Conservation (phyloP, 2,797 vertebrate species). For the Alfaro cultratus region DNA sequence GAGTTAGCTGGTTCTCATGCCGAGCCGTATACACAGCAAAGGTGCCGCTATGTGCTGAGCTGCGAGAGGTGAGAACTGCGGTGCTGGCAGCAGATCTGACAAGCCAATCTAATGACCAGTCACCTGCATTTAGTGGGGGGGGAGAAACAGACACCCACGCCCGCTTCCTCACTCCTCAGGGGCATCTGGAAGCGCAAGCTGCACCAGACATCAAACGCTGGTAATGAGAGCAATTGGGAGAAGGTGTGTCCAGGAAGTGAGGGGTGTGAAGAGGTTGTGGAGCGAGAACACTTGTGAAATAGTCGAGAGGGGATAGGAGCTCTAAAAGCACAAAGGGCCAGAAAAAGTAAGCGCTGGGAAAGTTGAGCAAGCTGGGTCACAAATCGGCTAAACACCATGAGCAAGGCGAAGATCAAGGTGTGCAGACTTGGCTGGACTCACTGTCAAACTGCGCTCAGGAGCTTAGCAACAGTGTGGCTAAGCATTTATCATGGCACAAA, state of each 20-base stretch:
- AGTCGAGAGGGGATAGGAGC: conserved; percentile 50
- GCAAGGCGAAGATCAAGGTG: conserved; percentile 61
- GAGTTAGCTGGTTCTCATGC: conserved; percentile 52
- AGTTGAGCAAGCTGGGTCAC: conserved; percentile 36
- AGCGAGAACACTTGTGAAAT: conserved; percentile 70
- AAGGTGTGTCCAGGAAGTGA: conserved; percentile 83
- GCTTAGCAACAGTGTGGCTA: conserved; percentile 24
- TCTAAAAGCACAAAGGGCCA: conserved; percentile 35
- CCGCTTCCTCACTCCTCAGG: conserved; percentile 76
- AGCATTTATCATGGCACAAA: conserved; percentile 35
- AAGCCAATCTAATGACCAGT: conserved; percentile 75
- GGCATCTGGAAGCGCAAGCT: conserved; percentile 79
- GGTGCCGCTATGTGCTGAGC: conserved; percentile 54
- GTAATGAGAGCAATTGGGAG: conserved; percentile 84
- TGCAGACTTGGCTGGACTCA: conserved; percentile 58
- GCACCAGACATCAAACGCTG: conserved; percentile 78
- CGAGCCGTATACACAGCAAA: conserved; percentile 57
- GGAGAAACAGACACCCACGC: conserved; percentile 68
- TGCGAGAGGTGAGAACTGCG: conserved; percentile 66
- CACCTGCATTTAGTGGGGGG: conserved; percentile 69
- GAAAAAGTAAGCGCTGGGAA: conserved; percentile 49
- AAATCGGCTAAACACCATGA: conserved; percentile 59
- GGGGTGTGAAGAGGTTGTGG: conserved; percentile 75
- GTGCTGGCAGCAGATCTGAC: conserved; percentile 76
- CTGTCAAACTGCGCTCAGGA: conserved; percentile 24